Evolutionary conservation across 2,888 invertebrate genomes (phyloP).

Genomic region (Acanthosepion pharaonis): DNA sequence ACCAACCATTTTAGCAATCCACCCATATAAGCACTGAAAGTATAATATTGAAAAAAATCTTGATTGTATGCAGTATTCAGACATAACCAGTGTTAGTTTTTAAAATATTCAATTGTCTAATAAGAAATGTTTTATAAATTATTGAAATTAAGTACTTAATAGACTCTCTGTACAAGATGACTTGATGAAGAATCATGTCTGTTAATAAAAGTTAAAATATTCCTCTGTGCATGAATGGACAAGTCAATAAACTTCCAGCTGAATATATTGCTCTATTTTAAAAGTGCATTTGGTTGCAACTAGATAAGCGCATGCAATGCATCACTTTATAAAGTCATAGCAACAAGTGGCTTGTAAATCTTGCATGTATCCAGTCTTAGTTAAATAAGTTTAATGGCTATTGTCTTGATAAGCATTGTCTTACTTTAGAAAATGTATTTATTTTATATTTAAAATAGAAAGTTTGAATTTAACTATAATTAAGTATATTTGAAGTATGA

Average conservation of each 20-base stretch:
- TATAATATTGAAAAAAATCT: no score
- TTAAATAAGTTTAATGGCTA: background rate
- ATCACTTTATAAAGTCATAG: background rate
- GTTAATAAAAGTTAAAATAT: no score
- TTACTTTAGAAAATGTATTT: background rate
- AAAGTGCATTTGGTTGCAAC: background rate
- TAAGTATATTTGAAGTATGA: no score
- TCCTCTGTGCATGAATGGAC: background rate
- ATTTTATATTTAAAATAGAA: background rate
- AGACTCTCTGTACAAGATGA: no score
- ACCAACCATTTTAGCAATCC: no score
- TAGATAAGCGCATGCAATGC: background rate
- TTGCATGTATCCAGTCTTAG: background rate
- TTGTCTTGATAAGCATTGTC: background rate
- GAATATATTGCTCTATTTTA: background rate
- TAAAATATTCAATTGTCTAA: no score
- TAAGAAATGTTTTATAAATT: no score
- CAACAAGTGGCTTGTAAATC: background rate
- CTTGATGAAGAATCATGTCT: no score
- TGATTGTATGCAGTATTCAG: no score
- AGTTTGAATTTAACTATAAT: background rate
- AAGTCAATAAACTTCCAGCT: background rate
- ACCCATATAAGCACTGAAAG: no score
- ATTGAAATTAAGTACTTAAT: no score
- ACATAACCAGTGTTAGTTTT: no score